phyloP scores from a whole-genome alignment of 2,113 vertebrate species.

The Rhinopomastus cyanomelas region DNA sequence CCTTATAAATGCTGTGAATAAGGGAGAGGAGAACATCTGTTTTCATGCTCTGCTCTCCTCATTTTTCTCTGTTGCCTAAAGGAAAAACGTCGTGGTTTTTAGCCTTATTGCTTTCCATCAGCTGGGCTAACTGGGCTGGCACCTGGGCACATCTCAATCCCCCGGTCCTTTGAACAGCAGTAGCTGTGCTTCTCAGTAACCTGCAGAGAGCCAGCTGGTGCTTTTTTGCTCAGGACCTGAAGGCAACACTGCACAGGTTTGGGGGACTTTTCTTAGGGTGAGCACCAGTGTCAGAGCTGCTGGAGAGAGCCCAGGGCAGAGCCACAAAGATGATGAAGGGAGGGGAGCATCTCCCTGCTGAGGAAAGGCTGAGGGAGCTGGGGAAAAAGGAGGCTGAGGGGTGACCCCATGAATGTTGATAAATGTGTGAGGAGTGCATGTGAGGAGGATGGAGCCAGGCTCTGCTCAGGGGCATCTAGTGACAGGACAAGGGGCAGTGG shows the following conservation, averaged over 20 bases:
- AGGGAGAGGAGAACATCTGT: slow-evolving; percentile 17
- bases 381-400: too few species aligned
- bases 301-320: too few species aligned
- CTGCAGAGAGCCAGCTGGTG: background rate
- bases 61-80: slow-evolving; percentile 5
- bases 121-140: background rate
- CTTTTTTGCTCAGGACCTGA: background rate
- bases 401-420: too few species aligned
- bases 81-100: background rate
- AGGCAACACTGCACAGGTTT: accelerated
- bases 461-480: too few species aligned
- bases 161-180: background rate
- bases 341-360: too few species aligned
- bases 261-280: background rate
- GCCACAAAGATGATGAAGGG: too few species aligned
- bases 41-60: background rate
- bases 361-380: too few species aligned
- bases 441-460: too few species aligned
- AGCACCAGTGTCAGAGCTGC: too few species aligned
- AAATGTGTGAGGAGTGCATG: too few species aligned
- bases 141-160: background rate
- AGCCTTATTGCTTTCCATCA: background rate
- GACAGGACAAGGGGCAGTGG: too few species aligned
- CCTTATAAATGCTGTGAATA: background rate
- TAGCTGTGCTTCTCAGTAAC: background rate